Conservation (phyloP, 2,113 vertebrate species). For the Apodemus speciosus region DNA sequence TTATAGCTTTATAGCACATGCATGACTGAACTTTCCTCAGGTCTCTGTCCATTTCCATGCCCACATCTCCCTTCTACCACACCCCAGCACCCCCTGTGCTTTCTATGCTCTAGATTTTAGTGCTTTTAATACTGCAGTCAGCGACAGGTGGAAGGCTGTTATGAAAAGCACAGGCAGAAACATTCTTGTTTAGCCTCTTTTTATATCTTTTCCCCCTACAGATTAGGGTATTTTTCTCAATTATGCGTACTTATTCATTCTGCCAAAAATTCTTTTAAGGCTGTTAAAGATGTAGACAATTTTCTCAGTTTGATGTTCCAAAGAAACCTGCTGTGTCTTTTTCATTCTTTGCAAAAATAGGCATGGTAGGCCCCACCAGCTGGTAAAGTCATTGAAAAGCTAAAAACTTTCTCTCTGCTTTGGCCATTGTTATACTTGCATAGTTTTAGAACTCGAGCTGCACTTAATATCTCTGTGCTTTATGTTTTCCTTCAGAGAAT, state of each 20-base stretch:
- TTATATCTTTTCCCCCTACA: constrained; percentile 45
- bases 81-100: accelerated
- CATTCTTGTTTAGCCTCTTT: constrained; percentile 63
- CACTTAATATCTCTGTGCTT: constrained; percentile 56
- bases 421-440: constrained; percentile 62
- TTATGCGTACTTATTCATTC: constrained; percentile 70
- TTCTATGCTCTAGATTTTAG: not conserved
- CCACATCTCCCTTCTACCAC: not conserved
- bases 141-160: constrained; percentile 14
- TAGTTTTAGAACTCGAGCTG: constrained; percentile 50
- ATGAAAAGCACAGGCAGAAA: constrained; percentile 44
- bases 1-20: not conserved
- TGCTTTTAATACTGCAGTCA: not conserved
- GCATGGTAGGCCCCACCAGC: constrained; percentile 51
- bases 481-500: constrained; percentile 59
- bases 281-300: constrained; percentile 74
- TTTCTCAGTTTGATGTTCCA: constrained; percentile 77
- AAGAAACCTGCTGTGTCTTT: constrained; percentile 73
- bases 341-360: constrained; percentile 69
- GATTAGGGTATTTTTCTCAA: constrained; percentile 73
- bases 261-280: constrained; percentile 72
- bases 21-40: not conserved
- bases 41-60: not conserved
- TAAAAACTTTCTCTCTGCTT: constrained; percentile 62
- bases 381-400: constrained; percentile 51